phyloP scores from a whole-genome alignment of 2,888 invertebrate genomes.

The Brachyptera risi region DNA sequence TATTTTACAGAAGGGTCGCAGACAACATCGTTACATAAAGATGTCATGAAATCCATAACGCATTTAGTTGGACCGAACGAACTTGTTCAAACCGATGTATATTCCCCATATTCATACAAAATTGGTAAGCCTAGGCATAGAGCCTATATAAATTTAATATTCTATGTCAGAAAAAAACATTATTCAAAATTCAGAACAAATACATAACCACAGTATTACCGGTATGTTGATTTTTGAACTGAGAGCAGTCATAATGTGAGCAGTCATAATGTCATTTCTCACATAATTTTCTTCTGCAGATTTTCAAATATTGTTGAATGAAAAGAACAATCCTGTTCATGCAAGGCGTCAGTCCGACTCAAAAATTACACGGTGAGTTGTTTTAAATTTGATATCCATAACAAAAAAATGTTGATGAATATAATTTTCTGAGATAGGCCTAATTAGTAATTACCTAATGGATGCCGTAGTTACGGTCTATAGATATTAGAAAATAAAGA shows the following conservation, averaged over 20 bases:
- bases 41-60: slow-evolving; percentile 36
- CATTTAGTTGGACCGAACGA: slow-evolving; percentile 39
- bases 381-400: neutral
- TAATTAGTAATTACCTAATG: too few relatives aligned
- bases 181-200: neutral
- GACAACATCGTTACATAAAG: slow-evolving; percentile 33
- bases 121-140: slow-evolving; percentile 46
- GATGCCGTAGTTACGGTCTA: too few relatives aligned
- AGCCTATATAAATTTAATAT: slow-evolving; percentile 15
- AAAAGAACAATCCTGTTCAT: slow-evolving; percentile 24
- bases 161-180: neutral
- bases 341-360: slow-evolving; percentile 18
- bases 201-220: too few relatives aligned
- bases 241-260: too few relatives aligned
- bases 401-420: too few relatives aligned
- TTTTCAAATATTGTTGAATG: slow-evolving; percentile 33
- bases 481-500: too few relatives aligned
- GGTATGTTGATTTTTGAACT: too few relatives aligned
- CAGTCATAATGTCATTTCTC: too few relatives aligned
- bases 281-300: slow-evolving; percentile 27
- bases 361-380: slow-evolving; percentile 24
- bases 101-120: slow-evolving; percentile 48
- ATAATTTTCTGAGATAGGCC: too few relatives aligned
- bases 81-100: slow-evolving; percentile 39
- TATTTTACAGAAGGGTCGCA: slow-evolving; percentile 33